Base-by-base conservation (phyloP, 2,888 invertebrate species). In the Coenonympha glycerion region DNA sequence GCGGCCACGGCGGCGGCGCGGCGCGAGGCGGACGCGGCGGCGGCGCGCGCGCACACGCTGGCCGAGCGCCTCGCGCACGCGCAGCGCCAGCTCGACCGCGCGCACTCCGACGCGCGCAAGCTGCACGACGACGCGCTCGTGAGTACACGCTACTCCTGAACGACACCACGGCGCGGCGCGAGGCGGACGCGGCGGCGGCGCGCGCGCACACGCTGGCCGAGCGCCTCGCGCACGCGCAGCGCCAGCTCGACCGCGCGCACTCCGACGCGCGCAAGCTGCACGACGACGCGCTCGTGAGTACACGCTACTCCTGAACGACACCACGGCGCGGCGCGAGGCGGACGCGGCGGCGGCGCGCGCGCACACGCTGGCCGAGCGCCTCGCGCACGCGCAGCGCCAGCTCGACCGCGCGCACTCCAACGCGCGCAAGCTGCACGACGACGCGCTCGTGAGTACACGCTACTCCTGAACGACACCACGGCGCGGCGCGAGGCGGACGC, bases 331-430 rank as follows among this genome's bases (percentile, higher is more conserved):
- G 40, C 71, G 83, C 28, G 80, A 82, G 49, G 82, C 80, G 16
- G 83, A 83, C 9, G 74, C 79, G 40, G 77, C 78, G 4, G 63
- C 68, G 5, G 77, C 79, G 65, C 76, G 84, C 36, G 83, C 80
- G 58, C 75, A 74, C 57, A 59, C 77, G 47, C 75, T 86, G 30
- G 76, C 78, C 24, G 87, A 87, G 64, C 64, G 87, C 0, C 81
- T 87, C 0, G 83, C 86, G 69, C 84, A 83, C 57, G 82, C 85
- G 69, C 81, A 84, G 71, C 68, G 87, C 0, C 87, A 87, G 61
- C 81, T 87, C 21, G 87, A 87, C 62, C 69, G 86, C 36, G 81
- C 87, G 62, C 81, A 79, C 66, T 57, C 63, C 31, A 85, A 85
- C 60, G 84, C 82, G 1, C 55, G 85, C 56, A 76, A 75, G 49